phyloP scores from a whole-genome alignment of 2,797 vertebrate genomes.

The Macropus fuliginosus region DNA sequence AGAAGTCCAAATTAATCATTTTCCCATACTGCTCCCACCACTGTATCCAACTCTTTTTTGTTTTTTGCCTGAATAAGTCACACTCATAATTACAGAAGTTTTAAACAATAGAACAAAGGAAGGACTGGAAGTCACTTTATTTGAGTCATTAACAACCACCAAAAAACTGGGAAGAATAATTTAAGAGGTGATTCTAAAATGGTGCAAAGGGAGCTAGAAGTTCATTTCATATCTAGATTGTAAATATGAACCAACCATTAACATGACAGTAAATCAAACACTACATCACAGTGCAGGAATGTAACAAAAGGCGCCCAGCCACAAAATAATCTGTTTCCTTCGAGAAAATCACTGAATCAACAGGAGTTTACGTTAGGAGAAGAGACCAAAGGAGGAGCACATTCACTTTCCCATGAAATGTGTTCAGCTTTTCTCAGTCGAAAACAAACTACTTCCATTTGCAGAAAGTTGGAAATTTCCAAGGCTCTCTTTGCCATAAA shows the following conservation, averaged over 20 bases:
- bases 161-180: constrained; percentile 11
- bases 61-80: constrained; percentile 6
- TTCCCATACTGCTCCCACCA: constrained; percentile 39
- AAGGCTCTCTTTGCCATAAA: constrained; percentile 51
- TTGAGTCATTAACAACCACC: constrained; percentile 43
- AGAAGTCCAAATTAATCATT: not conserved
- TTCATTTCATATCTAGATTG: constrained; percentile 68
- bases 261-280: constrained; percentile 74
- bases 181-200: constrained; percentile 34
- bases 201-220: constrained; percentile 30
- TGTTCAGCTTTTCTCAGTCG: constrained; percentile 43
- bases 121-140: not conserved
- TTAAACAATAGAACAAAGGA: constrained; percentile 61
- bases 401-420: constrained; percentile 65
- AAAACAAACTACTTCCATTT: constrained; percentile 52
- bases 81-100: constrained; percentile 51
- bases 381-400: constrained; percentile 47
- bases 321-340: constrained; percentile 71
- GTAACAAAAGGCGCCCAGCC: constrained; percentile 65
- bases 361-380: constrained; percentile 2
- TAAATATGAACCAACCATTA: constrained; percentile 62
- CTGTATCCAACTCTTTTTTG: constrained; percentile 23
- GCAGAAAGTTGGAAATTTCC: constrained; percentile 71
- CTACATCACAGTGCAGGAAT: constrained; percentile 52
- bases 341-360: constrained; percentile 50